These are phyloP conservation scores for Cosmorhoe ocellata DNA, from an alignment of 2,888 invertebrate genomes.

Conservation along the genomic window DNA sequence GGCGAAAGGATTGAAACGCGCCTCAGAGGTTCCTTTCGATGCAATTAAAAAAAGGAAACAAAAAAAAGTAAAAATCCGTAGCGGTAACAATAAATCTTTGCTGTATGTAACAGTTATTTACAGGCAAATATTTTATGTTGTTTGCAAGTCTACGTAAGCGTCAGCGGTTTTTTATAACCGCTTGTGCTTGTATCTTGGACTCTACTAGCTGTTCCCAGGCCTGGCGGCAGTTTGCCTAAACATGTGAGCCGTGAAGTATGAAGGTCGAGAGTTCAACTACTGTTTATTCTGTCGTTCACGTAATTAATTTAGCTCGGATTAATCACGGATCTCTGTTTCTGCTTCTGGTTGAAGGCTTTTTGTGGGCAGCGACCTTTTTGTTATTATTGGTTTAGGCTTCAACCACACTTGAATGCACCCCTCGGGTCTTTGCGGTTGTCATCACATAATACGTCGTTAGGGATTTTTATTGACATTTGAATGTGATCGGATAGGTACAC, in stretches of 20 bases:
- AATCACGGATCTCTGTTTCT: conserved; percentile 58
- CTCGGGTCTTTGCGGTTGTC: background rate
- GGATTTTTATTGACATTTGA: no score
- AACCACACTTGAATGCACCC: background rate
- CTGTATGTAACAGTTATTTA: no score
- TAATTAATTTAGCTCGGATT: conserved; percentile 70
- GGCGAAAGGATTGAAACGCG: no score
- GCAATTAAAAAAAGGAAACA: no score
- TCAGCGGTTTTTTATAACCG: conserved; percentile 13
- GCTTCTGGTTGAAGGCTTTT: conserved; percentile 41
- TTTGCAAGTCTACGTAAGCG: no score
- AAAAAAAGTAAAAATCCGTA: no score
- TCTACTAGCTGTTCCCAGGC: conserved; percentile 46
- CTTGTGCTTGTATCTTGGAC: conserved; percentile 34
- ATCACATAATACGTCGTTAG: background rate
- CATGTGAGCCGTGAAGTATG: conserved; percentile 64
- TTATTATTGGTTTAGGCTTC: conserved; percentile 6
- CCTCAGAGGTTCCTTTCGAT: no score
- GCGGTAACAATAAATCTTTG: no score
- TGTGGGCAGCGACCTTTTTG: conserved; percentile 30
- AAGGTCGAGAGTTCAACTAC: conserved; percentile 52
- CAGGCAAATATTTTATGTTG: no score
- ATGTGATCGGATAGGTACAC: no score
- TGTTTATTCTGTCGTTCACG: conserved; percentile 18
- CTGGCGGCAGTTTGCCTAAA: conserved; percentile 55